phyloP scores from a whole-genome alignment of 2,113 vertebrate species.

The Cynocephalus volans region DNA sequence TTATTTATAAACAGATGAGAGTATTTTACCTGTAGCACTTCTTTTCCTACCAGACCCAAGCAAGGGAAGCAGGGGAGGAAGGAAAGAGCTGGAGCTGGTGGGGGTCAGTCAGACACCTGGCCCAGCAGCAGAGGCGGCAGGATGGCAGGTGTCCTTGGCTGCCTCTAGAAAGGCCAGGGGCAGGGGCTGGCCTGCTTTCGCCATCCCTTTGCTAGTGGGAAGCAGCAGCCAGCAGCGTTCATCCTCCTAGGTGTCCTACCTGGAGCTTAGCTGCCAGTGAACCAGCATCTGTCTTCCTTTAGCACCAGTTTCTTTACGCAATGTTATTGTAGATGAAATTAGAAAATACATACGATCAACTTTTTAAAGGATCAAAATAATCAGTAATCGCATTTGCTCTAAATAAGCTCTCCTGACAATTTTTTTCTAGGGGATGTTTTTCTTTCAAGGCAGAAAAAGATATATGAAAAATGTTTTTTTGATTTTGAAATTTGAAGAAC shows the following conservation, averaged over 20 bases:
- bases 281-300: background rate
- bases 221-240: background rate
- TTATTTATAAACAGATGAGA: background rate
- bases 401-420: background rate
- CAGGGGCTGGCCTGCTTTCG: background rate
- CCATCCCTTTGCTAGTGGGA: background rate
- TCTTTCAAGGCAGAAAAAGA: constrained; percentile 20
- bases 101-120: background rate
- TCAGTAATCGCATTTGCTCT: background rate
- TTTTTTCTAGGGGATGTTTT: background rate
- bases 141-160: background rate
- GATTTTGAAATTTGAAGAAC: background rate
- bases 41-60: background rate
- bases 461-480: background rate
- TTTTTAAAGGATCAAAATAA: background rate
- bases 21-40: background rate
- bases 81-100: background rate
- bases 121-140: background rate
- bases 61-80: background rate
- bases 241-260: background rate
- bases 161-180: background rate
- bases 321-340: background rate
- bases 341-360: background rate
- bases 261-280: background rate
- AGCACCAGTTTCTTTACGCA: background rate